Evolutionary conservation across 2,113 vertebrate species (phyloP), one percentile per base, ranked within the genome.

Genomic region (Stictonetta naevosa): DNA sequence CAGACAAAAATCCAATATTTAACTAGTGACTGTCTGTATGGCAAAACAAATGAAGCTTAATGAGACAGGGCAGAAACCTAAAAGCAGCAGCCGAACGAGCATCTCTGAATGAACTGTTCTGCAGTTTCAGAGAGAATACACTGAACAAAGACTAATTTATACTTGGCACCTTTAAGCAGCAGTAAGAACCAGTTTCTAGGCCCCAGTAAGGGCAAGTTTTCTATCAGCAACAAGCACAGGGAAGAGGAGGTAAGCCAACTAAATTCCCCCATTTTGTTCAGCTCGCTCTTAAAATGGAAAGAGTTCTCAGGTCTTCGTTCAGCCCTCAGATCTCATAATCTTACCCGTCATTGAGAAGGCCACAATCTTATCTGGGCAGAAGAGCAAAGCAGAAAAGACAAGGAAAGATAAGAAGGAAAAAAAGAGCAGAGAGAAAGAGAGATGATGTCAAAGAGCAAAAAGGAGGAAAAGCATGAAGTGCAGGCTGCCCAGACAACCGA

Each of bases 241-340:
- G 31, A 89, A 8, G 7, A 63, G 74, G 44, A 73, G 48, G 21
- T 2, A 68, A 89, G 13, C 9, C 25, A 76, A 63, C 20, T 9
- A 2, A 86, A 11, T 33, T 23, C 26, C 56, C 67, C 66, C 66
- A 19, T 81, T 89, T 86, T 59, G 29, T 75, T 80, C 82, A 34
- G 15, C n/a, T 2, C 8, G 1, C 8, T 93, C 58, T 52, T 33
- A 40, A 82, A 74, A 46, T 15, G 44, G 59, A 42, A 48, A n/a
- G n/a, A 3, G 23, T 29, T 8, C 64, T 50, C 8, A 17, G 52
- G 67, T 14, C 19, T 18, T 31, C 26, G 25, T 1, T 53, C 77
- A 97, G 97, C 97, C 97, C 97, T 97, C 97, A 98, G 97, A 98
- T 98, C 98, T 98, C 97, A 98, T 97, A 97, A 97, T 98, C 97